Evolutionary conservation across 1,140 invertebrate species (phyloP), one percentile per base, ranked within the genome.

Genomic region (Limonius californicus): DNA sequence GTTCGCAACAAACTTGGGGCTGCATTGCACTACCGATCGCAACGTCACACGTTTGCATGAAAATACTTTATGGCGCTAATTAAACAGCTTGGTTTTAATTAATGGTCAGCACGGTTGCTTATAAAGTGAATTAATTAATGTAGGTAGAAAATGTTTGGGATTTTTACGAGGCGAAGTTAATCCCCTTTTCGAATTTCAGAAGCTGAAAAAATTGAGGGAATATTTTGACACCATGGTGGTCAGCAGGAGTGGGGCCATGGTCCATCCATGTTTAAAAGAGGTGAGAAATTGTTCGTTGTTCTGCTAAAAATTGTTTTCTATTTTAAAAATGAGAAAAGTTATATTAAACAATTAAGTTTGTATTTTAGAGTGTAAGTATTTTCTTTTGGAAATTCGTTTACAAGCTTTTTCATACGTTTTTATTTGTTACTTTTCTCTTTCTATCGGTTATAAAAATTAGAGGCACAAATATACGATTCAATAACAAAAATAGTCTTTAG

Each of bases 271-370:
- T 42, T 66, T 70, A 18, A 68, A 70, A 64, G 69, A 70, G 62
- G 67, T 70, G 62, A 70, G 66, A 53, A 68, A 61, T 57, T 64
- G 68, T 59, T 64, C 68, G 68, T 68, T 27, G n/a, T n/a, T n/a
- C 66, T 70, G 59, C 54, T 50, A 55, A 9, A 32, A 54, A n/a
- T 12, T 45, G 15, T 42, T 21, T 43, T 62, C 58, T n/a, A 14
- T 20, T 42, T 47, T 14, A n/a, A n/a, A n/a, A n/a, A n/a, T n/a
- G n/a, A n/a, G n/a, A n/a, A n/a, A n/a, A n/a, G n/a, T n/a, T n/a
- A n/a, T n/a, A n/a, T n/a, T n/a, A n/a, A n/a, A n/a, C n/a, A n/a
- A n/a, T n/a, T n/a, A n/a, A n/a, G n/a, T n/a, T n/a, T n/a, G n/a
- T n/a, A n/a, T n/a, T n/a, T n/a, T n/a, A n/a, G n/a, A n/a, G n/a